phyloP scores from a whole-genome alignment of 2,113 vertebrate species.

The Onychostruthus taczanowskii region DNA sequence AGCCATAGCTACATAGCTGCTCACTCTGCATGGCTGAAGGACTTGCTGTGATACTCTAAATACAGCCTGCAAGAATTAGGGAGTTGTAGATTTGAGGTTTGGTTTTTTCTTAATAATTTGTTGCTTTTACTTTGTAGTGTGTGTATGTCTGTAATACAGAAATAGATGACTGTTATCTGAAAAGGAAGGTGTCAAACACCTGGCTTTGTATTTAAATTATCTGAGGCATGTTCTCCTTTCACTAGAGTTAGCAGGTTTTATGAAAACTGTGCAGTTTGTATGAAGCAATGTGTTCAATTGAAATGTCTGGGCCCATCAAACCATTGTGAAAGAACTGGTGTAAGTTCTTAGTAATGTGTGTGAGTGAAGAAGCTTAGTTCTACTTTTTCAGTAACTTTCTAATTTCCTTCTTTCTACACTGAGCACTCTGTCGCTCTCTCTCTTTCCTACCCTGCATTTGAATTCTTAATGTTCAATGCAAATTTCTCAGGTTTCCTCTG shows the following conservation, averaged over 20 bases:
- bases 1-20: not conserved
- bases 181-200: not conserved
- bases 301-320: not conserved
- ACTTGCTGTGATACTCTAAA: not conserved
- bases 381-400: not conserved
- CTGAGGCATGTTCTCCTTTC: not conserved
- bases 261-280: not conserved
- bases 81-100: not conserved
- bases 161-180: not conserved
- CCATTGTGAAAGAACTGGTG: not conserved
- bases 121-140: not conserved
- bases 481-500: not conserved
- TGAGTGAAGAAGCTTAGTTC: not conserved
- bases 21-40: not conserved
- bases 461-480: not conserved
- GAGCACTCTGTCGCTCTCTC: not conserved
- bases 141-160: not conserved
- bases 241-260: not conserved
- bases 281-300: not conserved
- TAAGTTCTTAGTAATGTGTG: not conserved
- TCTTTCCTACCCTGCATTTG: not conserved
- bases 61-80: not conserved
- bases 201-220: not conserved
- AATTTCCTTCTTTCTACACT: not conserved
- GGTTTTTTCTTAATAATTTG: rapidly evolving